Evolutionary conservation across 2,113 vertebrate genomes (phyloP).

Genomic region (Oenanthe oenanthe): DNA sequence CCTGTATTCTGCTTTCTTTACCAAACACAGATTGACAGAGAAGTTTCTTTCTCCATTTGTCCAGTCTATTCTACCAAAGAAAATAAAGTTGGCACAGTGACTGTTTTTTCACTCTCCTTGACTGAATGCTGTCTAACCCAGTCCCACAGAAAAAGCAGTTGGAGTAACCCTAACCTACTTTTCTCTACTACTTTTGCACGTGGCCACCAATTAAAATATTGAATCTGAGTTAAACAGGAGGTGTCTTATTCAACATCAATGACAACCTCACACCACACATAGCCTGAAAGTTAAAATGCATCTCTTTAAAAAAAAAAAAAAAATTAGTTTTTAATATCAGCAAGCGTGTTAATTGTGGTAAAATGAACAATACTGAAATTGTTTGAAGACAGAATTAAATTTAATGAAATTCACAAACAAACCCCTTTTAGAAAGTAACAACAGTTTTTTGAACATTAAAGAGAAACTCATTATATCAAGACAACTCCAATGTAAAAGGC

Average conservation of each 20-base stretch:
- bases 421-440: slow-evolving; percentile 83
- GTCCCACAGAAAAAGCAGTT: neutral
- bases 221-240: slow-evolving; percentile 70
- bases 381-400: slow-evolving; percentile 82
- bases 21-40: neutral
- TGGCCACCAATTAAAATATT: slow-evolving; percentile 67
- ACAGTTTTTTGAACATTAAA: slow-evolving; percentile 85
- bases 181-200: slow-evolving; percentile 62
- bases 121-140: neutral
- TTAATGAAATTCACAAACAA: slow-evolving; percentile 86
- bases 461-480: slow-evolving; percentile 83
- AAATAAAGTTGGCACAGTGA: neutral
- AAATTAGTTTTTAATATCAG: slow-evolving; percentile 68
- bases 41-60: neutral
- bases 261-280: slow-evolving; percentile 48
- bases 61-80: slow-evolving; percentile 22
- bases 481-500: slow-evolving; percentile 81
- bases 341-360: slow-evolving; percentile 79
- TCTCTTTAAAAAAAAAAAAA: slow-evolving; percentile 7
- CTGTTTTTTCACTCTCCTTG: neutral
- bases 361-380: slow-evolving; percentile 80
- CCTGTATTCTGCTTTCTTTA: neutral
- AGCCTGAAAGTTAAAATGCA: slow-evolving; percentile 68
- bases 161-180: slow-evolving; percentile 58
- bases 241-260: slow-evolving; percentile 67